Evolutionary conservation across 2,113 vertebrate genomes (phyloP).

Genomic region (Acanthisitta chloris): DNA sequence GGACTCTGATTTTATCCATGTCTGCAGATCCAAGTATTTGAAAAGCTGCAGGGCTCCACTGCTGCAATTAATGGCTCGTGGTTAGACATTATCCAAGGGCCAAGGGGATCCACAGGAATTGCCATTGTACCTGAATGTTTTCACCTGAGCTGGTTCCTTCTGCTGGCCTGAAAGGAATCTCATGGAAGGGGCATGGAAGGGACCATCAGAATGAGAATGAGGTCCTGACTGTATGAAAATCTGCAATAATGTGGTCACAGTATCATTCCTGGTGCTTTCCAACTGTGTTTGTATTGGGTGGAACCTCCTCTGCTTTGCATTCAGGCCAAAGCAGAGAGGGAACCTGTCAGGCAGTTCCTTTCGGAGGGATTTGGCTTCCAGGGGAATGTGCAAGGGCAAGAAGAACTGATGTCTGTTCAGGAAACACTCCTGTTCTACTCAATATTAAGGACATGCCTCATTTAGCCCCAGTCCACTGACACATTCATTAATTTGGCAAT

Average conservation of each 20-base stretch:
- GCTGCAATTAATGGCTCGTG: neutral
- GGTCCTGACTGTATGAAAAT: neutral
- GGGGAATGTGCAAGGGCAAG: neutral
- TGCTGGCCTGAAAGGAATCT: neutral
- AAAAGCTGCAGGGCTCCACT: neutral
- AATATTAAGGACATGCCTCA: neutral
- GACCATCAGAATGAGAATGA: neutral
- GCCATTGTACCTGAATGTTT: neutral
- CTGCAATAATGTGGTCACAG: neutral
- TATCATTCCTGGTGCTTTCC: neutral
- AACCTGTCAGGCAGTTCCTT: neutral
- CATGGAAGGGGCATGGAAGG: accelerated
- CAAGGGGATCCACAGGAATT: neutral
- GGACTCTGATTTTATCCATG: neutral
- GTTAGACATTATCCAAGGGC: neutral
- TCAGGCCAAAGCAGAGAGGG: neutral
- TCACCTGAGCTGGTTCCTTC: neutral
- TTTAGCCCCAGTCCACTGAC: neutral
- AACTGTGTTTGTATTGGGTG: accelerated
- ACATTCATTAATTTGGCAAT: neutral
- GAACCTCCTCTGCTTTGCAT: neutral
- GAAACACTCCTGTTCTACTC: neutral
- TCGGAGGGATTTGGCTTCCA: neutral
- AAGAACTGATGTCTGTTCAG: neutral
- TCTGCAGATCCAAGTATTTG: neutral